Conservation (phyloP, 2,888 invertebrate species). For the Adelognathus sp. region DNA sequence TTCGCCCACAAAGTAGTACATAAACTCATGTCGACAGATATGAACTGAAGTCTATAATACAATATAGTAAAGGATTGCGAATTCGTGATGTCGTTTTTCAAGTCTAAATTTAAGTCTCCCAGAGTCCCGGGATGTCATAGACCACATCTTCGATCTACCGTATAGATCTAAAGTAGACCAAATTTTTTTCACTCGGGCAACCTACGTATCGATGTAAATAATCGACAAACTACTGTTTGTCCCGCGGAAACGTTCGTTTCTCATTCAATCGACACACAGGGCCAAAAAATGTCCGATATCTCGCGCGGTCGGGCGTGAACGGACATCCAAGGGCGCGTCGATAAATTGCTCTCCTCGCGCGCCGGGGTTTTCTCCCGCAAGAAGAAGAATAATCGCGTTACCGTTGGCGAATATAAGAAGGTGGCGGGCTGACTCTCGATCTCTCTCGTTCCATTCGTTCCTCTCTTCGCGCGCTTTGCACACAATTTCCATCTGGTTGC, state of each 20-base stretch:
- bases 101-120: too few relatives aligned
- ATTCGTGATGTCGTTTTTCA: too few relatives aligned
- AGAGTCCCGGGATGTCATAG: too few relatives aligned
- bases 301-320: slow-evolving; percentile 41
- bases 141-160: too few relatives aligned
- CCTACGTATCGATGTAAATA: background rate
- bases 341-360: slow-evolving; percentile 58
- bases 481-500: slow-evolving; percentile 60
- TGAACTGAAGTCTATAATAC: too few relatives aligned
- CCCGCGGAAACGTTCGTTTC: background rate
- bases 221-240: background rate
- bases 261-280: slow-evolving; percentile 32
- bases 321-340: slow-evolving; percentile 54
- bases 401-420: slow-evolving; percentile 57
- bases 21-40: too few relatives aligned
- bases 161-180: background rate
- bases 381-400: slow-evolving; percentile 54
- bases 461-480: slow-evolving; percentile 53
- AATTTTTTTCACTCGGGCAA: background rate
- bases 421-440: slow-evolving; percentile 59
- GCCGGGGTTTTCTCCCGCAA: slow-evolving; percentile 38
- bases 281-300: slow-evolving; percentile 46
- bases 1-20: too few relatives aligned
- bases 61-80: too few relatives aligned
- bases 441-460: slow-evolving; percentile 36